Evolutionary conservation across 1,140 invertebrate species (phyloP), one percentile per base, ranked within the genome.

Genomic region (Anagrus nilaparvatae): DNA sequence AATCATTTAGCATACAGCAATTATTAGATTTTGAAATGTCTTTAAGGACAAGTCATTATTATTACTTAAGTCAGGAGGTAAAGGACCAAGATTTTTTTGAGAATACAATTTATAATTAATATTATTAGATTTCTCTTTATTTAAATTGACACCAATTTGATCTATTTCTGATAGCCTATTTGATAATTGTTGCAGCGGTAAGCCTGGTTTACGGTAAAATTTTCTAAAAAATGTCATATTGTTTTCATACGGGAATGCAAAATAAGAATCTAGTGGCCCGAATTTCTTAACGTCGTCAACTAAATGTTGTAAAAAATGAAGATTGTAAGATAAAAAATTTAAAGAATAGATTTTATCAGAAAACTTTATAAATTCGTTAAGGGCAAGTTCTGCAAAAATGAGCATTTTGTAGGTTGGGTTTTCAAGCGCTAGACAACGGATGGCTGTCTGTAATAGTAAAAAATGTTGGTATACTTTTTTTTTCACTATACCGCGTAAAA

Each of bases 141-240:
- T n/a, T n/a, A n/a, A n/a, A n/a, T n/a, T n/a, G n/a, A n/a, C n/a
- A n/a, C n/a, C n/a, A n/a, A n/a, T n/a, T n/a, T n/a, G n/a, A n/a
- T 47, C 32, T 13, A 27, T 29, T 41, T 49, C 40, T 5, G 9
- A 5, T n/a, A 10, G 1, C 41, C 48, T 42, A 4, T 38, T 30
- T 4, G 19, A 17, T n/a, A 51, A 47, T 28, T 54, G 50, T 23
- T 52, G 48, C 1, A 54, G 19, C 16, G 41, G 48, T 10, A 37
- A n/a, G 35, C 48, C 14, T 9, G 41, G 48, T 16, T 49, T 50
- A 18, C 40, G 35, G 13, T 12, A 21, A 27, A 4, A 21, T 37
- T 45, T 40, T 19, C 39, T 32, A 14, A 47, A 50, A n/a, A 43
- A 38, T 12, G 34, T 39, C 46, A 53, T 53, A 25, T 50, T 53